Conservation (phyloP, 2,888 invertebrate genomes). For the Oscheius sp. region DNA sequence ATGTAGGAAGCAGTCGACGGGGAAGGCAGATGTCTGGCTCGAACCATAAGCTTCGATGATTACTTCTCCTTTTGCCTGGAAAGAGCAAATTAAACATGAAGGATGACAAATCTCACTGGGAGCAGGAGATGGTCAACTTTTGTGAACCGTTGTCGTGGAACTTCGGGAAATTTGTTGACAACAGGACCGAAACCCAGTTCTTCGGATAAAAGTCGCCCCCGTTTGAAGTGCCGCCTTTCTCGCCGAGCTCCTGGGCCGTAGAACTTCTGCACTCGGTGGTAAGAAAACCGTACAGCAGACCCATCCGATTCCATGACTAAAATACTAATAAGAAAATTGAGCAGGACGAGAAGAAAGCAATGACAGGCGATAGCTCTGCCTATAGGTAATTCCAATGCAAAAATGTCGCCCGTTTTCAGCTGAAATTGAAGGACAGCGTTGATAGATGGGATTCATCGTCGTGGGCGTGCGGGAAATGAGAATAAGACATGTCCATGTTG, state of each 20-base stretch:
- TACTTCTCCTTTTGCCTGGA: not conserved
- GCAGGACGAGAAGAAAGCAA: too few species aligned
- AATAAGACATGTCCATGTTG: too few species aligned
- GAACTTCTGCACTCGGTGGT: too few species aligned
- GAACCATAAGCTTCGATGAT: not conserved
- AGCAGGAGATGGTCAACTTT: not conserved
- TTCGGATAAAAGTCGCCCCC: too few species aligned
- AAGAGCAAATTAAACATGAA: too few species aligned
- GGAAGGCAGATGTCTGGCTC: not conserved
- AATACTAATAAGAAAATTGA: too few species aligned
- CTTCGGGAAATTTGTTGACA: not conserved
- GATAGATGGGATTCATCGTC: slow-evolving; percentile 15
- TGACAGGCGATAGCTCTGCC: too few species aligned
- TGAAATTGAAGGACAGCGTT: slow-evolving; percentile 10
- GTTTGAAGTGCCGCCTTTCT: too few species aligned
- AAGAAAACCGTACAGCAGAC: too few species aligned
- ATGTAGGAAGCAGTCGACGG: not conserved
- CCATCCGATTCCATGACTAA: too few species aligned
- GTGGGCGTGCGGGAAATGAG: not conserved
- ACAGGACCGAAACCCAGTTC: not conserved
- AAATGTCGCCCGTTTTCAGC: slow-evolving; percentile 10
- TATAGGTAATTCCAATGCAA: slow-evolving; percentile 2
- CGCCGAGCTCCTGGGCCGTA: too few species aligned
- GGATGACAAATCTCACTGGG: slow-evolving; percentile 5
- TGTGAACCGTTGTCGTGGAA: slow-evolving; percentile 11